Conservation (phyloP, 2,113 vertebrate species). For the Chaetops frenatus region DNA sequence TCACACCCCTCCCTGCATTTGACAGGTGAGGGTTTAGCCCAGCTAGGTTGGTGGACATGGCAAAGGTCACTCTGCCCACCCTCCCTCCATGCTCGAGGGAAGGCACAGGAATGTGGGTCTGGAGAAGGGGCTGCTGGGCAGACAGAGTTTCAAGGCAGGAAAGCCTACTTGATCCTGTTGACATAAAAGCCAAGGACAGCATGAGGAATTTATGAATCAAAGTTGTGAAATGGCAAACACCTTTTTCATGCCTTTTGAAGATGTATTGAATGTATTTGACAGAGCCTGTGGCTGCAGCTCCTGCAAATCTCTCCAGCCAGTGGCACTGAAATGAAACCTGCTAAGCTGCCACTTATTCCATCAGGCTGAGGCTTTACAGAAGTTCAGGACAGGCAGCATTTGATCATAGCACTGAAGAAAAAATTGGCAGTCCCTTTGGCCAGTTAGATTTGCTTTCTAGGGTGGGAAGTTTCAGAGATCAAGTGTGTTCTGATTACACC, state of each 20-base stretch:
- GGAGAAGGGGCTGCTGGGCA: background rate
- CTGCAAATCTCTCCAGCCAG: background rate
- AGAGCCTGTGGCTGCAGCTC: background rate
- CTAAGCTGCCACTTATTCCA: background rate
- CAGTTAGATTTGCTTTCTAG: background rate
- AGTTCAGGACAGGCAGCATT: background rate
- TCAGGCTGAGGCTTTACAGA: background rate
- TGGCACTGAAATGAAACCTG: background rate
- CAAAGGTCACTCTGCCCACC: background rate
- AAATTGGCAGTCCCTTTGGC: background rate
- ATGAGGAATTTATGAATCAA: background rate
- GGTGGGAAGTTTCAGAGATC: background rate
- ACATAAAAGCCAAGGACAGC: background rate
- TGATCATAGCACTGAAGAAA: background rate
- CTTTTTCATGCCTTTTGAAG: background rate
- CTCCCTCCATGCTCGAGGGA: accelerated
- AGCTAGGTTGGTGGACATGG: background rate
- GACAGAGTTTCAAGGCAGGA: background rate
- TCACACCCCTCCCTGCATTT: background rate
- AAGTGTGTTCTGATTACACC: background rate
- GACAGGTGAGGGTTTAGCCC: background rate
- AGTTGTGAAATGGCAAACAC: background rate
- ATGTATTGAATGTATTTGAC: background rate
- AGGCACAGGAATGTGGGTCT: background rate
- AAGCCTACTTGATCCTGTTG: background rate